phyloP scores from a whole-genome alignment of 2,113 vertebrate genomes.

The Rostratula benghalensis region DNA sequence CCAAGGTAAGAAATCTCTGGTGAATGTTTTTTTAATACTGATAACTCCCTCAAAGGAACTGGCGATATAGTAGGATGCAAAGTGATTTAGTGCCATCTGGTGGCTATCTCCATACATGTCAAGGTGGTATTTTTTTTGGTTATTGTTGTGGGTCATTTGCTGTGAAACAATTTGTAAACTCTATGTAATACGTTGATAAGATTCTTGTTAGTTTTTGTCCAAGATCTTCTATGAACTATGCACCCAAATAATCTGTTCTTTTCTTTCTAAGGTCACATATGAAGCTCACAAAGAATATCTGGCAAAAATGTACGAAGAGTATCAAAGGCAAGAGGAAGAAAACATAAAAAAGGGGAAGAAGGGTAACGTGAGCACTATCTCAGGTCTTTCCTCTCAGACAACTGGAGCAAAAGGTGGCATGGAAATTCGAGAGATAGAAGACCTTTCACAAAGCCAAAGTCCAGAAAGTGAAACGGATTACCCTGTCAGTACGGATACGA shows the following conservation, averaged over 20 bases:
- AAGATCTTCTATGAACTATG: not conserved
- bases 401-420: slow-evolving; percentile 90
- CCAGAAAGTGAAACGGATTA: slow-evolving; percentile 97
- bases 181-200: not conserved
- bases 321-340: slow-evolving; percentile 97
- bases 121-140: not conserved
- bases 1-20: slow-evolving; percentile 83
- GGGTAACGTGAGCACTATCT: slow-evolving; percentile 96
- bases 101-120: slow-evolving; percentile 31
- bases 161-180: not conserved
- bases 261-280: slow-evolving; percentile 88
- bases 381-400: slow-evolving; percentile 91
- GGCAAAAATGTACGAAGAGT: slow-evolving; percentile 99
- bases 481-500: slow-evolving; percentile 84
- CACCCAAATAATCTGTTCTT: not conserved
- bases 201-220: not conserved
- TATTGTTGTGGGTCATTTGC: not conserved
- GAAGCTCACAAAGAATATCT: slow-evolving; percentile 98
- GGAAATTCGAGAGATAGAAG: slow-evolving; percentile 92
- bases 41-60: not conserved
- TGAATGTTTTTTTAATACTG: not conserved
- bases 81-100: slow-evolving; percentile 74
- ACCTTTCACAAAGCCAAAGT: slow-evolving; percentile 94
- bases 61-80: not conserved
- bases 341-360: slow-evolving; percentile 99